These are phyloP conservation scores for Platyscapa corneri DNA, from an alignment of 1,140 invertebrate genomes.

Conservation along the genomic window DNA sequence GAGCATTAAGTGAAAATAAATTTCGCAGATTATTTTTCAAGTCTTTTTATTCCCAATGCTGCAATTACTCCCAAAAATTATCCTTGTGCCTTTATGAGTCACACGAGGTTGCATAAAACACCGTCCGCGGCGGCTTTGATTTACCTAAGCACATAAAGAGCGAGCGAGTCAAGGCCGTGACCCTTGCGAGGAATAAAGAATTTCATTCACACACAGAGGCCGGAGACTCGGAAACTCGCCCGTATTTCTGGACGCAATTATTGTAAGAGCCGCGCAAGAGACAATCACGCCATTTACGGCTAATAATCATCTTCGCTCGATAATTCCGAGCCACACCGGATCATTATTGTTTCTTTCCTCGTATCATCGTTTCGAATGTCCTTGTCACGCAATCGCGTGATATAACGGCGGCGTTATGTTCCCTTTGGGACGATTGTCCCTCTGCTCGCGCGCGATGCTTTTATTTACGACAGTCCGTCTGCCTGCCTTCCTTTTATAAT, in stretches of 20 bases:
- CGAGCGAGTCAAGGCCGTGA: constrained; percentile 57
- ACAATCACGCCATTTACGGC: not conserved
- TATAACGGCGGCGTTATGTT: not conserved
- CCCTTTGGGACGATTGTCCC: not conserved
- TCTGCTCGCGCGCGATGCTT: not conserved
- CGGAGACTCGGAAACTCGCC: not conserved
- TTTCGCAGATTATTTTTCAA: too few relatives aligned
- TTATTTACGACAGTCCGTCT: not conserved
- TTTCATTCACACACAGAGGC: not conserved
- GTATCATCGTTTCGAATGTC: not conserved
- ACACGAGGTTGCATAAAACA: too few relatives aligned
- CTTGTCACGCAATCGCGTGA: not conserved
- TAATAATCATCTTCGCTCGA: not conserved
- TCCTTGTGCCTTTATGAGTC: too few relatives aligned
- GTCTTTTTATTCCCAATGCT: too few relatives aligned
- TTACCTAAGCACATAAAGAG: constrained; percentile 39
- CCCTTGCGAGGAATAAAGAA: constrained; percentile 1
- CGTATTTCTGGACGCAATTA: not conserved
- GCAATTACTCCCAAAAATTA: too few relatives aligned
- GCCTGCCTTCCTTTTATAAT: not conserved
- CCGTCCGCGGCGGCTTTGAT: not conserved
- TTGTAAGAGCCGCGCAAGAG: not conserved
- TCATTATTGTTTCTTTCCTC: not conserved
- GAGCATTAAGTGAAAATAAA: too few relatives aligned
- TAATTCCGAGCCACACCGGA: not conserved